These are phyloP conservation scores for Ectropis grisescens DNA, from an alignment of 1,140 invertebrate genomes.

Conservation along the genomic window DNA sequence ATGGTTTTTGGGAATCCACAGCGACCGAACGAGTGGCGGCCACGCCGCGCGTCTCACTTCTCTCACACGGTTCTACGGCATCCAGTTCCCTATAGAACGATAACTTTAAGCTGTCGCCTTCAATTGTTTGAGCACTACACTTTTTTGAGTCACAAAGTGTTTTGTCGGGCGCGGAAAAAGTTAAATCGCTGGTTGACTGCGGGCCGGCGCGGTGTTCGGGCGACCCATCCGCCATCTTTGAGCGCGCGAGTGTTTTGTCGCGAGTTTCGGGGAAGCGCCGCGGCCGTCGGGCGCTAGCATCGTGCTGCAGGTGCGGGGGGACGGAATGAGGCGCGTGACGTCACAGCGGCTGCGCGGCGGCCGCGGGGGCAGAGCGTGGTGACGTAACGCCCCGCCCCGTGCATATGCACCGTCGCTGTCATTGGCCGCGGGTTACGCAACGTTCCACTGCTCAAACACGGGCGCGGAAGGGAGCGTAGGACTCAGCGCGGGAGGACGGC, in stretches of 20 bases:
- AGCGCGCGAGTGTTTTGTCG: conserved; percentile 67
- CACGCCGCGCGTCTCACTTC: conserved; percentile 63
- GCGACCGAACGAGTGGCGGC: conserved; percentile 39
- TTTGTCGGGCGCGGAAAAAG: conserved; percentile 56
- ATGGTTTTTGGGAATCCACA: conserved; percentile 39
- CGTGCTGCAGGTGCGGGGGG: conserved; percentile 30
- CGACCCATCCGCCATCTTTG: conserved; percentile 70
- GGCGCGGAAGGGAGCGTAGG: conserved; percentile 53
- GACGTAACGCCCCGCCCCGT: conserved; percentile 65
- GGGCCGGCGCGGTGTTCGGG: conserved; percentile 38
- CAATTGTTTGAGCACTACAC: conserved; percentile 48
- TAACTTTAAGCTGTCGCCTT: conserved; percentile 49
- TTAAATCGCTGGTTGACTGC: conserved; percentile 55
- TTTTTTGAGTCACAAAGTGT: conserved; percentile 65
- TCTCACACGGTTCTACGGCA: conserved; percentile 60
- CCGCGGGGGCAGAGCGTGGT: conserved; percentile 48
- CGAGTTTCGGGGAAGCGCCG: conserved; percentile 42
- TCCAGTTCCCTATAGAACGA: conserved; percentile 55
- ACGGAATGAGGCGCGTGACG: conserved; percentile 43
- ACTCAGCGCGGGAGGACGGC: conserved; percentile 43
- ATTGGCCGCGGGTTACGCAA: conserved; percentile 67
- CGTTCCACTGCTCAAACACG: conserved; percentile 54
- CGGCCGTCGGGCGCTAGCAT: conserved; percentile 45
- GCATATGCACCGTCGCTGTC: conserved; percentile 57
- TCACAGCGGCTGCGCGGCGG: conserved; percentile 62